Evolutionary conservation across 2,797 vertebrate genomes (phyloP), one percentile per base, ranked within the genome.

Genomic region (Alcedo atthis): DNA sequence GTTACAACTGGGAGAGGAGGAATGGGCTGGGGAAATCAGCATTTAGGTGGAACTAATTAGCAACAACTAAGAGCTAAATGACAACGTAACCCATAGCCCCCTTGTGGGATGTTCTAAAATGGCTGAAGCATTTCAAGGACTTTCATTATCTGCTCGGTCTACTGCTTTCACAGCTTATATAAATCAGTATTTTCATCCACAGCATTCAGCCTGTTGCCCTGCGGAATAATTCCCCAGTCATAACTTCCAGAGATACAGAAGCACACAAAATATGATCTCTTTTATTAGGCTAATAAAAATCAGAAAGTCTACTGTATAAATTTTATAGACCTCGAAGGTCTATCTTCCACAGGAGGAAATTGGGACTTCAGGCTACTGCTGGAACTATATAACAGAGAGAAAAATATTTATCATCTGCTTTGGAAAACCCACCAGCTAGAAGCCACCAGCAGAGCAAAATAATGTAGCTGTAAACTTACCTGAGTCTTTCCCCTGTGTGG

Each of bases 251-350:
- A 73, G 71, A 94, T 85, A 94, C 84, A 92, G 89, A 93, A 85
- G 91, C 92, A 90, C 55, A 92, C 69, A 84, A 95, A 94, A 96
- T 90, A 92, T 66, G 87, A 91, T 94, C 89, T 91, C 87, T 93
- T 96, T 97, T 94, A 96, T 81, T 85, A 92, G 95, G 68, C 81
- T 90, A 95, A 96, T 96, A 96, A 96, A 96, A 94, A 92, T 81
- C 93, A 92, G 89, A 95, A 95, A 75, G 82, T 90, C 89, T n/a
- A 85, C 80, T 75, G 66, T 57, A 94, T 85, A 93, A 88, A 83
- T 81, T 97, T 96, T 96, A 96, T 92, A 95, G 91, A 96, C 85
- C 93, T 94, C 85, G 1, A 75, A 93, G 93, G 94, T 87, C 88
- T 87, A 7, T 90, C 94, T 89, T 93, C 93, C 8, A 3, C 12